Conservation (phyloP, 1,140 invertebrate genomes). For the Elymnias hypermnestra region DNA sequence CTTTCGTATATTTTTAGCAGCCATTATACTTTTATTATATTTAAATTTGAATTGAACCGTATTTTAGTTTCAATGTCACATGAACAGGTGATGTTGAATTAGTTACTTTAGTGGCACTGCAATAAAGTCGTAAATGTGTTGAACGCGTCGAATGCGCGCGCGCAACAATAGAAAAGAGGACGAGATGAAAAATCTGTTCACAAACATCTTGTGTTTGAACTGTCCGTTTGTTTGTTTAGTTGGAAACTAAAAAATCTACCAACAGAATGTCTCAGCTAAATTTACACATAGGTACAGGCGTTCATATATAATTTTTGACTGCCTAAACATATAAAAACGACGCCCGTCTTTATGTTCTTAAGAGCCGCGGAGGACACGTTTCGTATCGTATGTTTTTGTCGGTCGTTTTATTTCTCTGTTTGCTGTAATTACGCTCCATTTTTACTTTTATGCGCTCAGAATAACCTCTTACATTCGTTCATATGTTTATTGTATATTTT, state of each 20-base stretch:
- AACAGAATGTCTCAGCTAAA: slow-evolving; percentile 46
- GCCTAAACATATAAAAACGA: slow-evolving; percentile 35
- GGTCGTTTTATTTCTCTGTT: slow-evolving; percentile 8
- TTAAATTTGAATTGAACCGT: slow-evolving; percentile 24
- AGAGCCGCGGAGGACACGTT: slow-evolving; percentile 10
- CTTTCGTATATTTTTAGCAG: slow-evolving; percentile 14
- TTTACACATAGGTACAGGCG: slow-evolving; percentile 41
- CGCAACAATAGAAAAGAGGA: slow-evolving; percentile 39
- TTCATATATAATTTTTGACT: slow-evolving; percentile 39
- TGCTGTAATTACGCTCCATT: not conserved
- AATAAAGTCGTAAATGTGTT: slow-evolving; percentile 1
- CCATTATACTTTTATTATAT: slow-evolving; percentile 25
- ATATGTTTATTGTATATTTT: too few relatives aligned
- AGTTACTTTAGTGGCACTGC: not conserved
- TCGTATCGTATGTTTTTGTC: slow-evolving; percentile 12
- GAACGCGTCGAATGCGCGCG: slow-evolving; percentile 10
- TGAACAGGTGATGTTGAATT: not conserved
- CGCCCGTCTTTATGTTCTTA: slow-evolving; percentile 20
- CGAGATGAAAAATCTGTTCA: slow-evolving; percentile 54
- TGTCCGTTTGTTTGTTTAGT: slow-evolving; percentile 60
- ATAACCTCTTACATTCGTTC: not conserved
- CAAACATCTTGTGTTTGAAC: slow-evolving; percentile 52
- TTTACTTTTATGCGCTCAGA: not conserved
- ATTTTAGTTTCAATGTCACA: slow-evolving; percentile 25
- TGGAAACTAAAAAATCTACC: slow-evolving; percentile 54